Percentiles rank a stretch among this genome's conserved stretches.
Conservation (phyloP, 2,797 vertebrate genomes). For the Chelon labrosus region DNA sequence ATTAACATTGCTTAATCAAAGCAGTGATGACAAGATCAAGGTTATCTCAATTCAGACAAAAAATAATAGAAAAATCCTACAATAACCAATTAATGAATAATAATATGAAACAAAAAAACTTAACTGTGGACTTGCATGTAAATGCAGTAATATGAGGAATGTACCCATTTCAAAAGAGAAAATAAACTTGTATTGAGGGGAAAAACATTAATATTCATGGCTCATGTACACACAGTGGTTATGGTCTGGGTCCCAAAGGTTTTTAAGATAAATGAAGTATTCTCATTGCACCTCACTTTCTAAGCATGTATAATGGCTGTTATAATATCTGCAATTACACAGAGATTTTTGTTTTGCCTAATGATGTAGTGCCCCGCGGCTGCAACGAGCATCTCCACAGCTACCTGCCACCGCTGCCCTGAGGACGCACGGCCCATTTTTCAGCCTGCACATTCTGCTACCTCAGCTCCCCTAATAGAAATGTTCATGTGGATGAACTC, state of each 20-base stretch:
- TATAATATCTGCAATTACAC: slow-evolving; percentile 88
- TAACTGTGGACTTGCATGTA: background rate
- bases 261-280: slow-evolving; percentile 84
- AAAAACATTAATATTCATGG: slow-evolving; percentile 53
- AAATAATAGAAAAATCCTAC: too few species aligned
- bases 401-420: slow-evolving; percentile 81
- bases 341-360: slow-evolving; percentile 81
- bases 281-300: slow-evolving; percentile 77
- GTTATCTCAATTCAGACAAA: background rate
- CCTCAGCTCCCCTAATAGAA: slow-evolving; percentile 90
- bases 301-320: slow-evolving; percentile 86
- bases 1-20: background rate
- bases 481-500: slow-evolving; percentile 81
- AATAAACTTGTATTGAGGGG: slow-evolving; percentile 5
- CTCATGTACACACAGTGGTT: slow-evolving; percentile 60
- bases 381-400: slow-evolving; percentile 75
- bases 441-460: slow-evolving; percentile 88
- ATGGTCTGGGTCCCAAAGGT: slow-evolving; percentile 75
- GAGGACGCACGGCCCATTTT: slow-evolving; percentile 85
- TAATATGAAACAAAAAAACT: background rate
- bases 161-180: slow-evolving; percentile 27
- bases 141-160: slow-evolving; percentile 1
- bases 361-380: slow-evolving; percentile 75
- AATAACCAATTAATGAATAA: background rate
- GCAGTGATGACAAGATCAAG: background rate